These are phyloP conservation scores for Stomatorhinus ivindoensis DNA, from an alignment of 2,113 vertebrate genomes.

Conservation along the genomic window DNA sequence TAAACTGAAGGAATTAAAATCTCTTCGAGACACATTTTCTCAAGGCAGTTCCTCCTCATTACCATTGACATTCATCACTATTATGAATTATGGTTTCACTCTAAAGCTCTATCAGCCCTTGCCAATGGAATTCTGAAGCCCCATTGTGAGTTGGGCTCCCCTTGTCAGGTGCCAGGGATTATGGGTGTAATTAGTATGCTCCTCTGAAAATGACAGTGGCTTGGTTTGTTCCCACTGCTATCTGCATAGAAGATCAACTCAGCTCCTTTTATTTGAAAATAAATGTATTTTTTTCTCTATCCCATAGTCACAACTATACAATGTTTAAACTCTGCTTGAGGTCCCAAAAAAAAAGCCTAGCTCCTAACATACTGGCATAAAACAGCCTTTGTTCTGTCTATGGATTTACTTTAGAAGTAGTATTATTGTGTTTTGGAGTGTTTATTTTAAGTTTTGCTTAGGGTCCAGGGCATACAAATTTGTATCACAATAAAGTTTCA, in stretches of 20 bases:
- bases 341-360: not conserved
- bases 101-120: conserved; percentile 13
- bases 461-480: not conserved
- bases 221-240: conserved; percentile 35
- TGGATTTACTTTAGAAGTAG: not conserved
- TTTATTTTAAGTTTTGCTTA: not conserved
- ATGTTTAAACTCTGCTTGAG: not conserved
- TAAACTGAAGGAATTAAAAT: not conserved
- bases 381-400: not conserved
- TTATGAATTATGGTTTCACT: conserved; percentile 17
- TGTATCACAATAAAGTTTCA: not conserved
- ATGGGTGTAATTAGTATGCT: conserved; percentile 38
- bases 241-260: conserved; percentile 36
- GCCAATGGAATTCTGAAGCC: conserved; percentile 22
- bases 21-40: not conserved
- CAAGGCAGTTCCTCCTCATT: conserved; percentile 11
- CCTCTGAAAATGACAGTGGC: conserved; percentile 42
- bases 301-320: not conserved
- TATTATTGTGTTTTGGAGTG: not conserved
- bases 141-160: conserved; percentile 21
- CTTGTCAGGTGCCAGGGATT: conserved; percentile 48
- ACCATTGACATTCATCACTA: conserved; percentile 20
- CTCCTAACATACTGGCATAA: not conserved
- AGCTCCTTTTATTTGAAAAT: conserved; percentile 22
- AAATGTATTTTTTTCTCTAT: not conserved